Conservation (phyloP, 1,140 invertebrate genomes). For the Calliopsis andreniformis region DNA sequence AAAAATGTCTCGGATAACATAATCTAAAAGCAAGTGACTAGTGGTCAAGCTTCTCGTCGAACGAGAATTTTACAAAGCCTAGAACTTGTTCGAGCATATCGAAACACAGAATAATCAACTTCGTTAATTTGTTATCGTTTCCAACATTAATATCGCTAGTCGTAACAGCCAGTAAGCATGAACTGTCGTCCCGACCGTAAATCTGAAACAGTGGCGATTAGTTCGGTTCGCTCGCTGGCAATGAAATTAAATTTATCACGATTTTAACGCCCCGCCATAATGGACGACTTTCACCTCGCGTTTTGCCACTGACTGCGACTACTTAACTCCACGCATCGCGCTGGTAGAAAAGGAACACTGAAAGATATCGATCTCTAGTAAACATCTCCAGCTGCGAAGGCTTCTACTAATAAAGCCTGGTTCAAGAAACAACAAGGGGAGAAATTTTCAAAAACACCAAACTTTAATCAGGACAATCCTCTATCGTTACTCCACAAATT, state of each 20-base stretch:
- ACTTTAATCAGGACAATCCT: too few species aligned
- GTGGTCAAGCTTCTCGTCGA: too few species aligned
- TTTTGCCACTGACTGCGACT: conserved; percentile 30
- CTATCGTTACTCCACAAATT: conserved; percentile 16
- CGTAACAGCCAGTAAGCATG: not conserved
- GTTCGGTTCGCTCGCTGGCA: not conserved
- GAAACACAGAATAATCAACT: conserved; percentile 4
- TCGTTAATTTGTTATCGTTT: conserved; percentile 18
- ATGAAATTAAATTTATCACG: conserved; percentile 19
- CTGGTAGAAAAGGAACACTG: not conserved
- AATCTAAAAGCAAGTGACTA: too few species aligned
- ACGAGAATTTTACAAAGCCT: not conserved
- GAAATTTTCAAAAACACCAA: not conserved
- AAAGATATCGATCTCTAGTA: too few species aligned
- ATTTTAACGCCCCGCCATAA: conserved; percentile 12
- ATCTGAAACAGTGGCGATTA: not conserved
- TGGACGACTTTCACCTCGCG: conserved; percentile 18
- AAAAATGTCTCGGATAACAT: too few species aligned
- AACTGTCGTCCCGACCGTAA: not conserved
- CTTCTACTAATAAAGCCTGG: too few species aligned
- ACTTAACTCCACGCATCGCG: conserved; percentile 11
- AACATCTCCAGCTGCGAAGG: too few species aligned
- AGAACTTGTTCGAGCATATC: not conserved
- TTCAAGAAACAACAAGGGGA: not conserved
- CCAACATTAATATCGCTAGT: not conserved